phyloP scores from a whole-genome alignment of 2,888 invertebrate species.

The Lypha dubia region DNA sequence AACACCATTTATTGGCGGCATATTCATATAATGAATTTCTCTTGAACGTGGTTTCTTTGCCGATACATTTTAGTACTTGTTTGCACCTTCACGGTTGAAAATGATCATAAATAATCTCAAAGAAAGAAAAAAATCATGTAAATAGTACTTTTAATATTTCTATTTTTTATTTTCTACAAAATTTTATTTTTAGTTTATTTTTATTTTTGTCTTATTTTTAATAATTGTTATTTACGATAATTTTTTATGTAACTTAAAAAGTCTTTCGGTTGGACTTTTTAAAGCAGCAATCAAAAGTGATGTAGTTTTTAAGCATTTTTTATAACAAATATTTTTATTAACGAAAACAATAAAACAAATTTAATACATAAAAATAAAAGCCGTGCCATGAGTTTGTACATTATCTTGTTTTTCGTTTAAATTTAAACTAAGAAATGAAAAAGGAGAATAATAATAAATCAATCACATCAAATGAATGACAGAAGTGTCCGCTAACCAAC shows the following conservation, averaged over 20 bases:
- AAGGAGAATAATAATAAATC: not conserved
- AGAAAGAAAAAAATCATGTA: conserved; percentile 58
- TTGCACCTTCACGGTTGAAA: conserved; percentile 70
- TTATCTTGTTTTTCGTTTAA: conserved; percentile 32
- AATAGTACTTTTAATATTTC: conserved; percentile 58
- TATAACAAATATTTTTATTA: conserved; percentile 70
- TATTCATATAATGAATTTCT: conserved; percentile 35
- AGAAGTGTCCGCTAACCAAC: conserved; percentile 4
- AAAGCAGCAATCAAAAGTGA: conserved; percentile 82
- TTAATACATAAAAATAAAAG: conserved; percentile 58
- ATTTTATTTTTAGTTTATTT: conserved; percentile 44
- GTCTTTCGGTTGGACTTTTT: conserved; percentile 72
- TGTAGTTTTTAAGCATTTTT: conserved; percentile 81
- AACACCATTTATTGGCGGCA: conserved; percentile 35
- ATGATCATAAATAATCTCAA: conserved; percentile 66
- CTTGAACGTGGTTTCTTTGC: conserved; percentile 48
- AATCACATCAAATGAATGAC: conserved; percentile 34
- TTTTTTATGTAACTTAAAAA: conserved; percentile 64
- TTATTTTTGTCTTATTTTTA: conserved; percentile 46
- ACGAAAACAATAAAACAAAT: conserved; percentile 74
- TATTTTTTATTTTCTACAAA: conserved; percentile 38
- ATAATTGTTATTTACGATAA: conserved; percentile 44
- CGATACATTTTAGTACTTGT: conserved; percentile 64
- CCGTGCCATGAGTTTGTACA: conserved; percentile 70
- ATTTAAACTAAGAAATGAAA: conserved; percentile 36